Conservation (phyloP, 1,140 invertebrate species). For the Lamellibrachia luymesi region DNA sequence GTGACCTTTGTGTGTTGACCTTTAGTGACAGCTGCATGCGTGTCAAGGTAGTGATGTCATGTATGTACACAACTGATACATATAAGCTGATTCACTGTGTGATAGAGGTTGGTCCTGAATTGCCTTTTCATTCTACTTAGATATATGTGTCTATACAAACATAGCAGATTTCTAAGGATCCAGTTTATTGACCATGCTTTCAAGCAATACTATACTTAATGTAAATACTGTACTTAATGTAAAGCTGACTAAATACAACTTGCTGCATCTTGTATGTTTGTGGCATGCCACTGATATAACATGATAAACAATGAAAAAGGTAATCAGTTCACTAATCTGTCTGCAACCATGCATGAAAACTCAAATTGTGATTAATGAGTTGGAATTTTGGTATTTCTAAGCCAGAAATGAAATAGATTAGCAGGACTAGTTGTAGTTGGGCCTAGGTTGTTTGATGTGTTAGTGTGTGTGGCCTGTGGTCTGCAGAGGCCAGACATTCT, state of each 20-base stretch:
- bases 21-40: neutral
- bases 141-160: neutral
- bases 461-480: neutral
- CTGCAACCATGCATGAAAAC: neutral
- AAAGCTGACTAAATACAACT: too few relatives aligned
- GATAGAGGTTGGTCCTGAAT: neutral
- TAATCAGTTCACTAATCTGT: neutral
- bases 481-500: neutral
- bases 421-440: neutral
- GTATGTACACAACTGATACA: neutral
- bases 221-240: neutral
- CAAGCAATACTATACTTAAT: neutral
- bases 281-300: neutral
- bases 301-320: neutral
- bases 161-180: neutral
- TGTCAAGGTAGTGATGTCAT: neutral
- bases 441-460: neutral
- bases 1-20: neutral
- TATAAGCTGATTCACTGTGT: neutral
- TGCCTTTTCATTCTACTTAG: neutral
- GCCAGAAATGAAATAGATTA: neutral
- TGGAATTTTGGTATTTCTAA: neutral
- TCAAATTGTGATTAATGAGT: neutral
- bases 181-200: neutral
- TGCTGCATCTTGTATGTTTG: neutral